Conservation (phyloP, 92 coral and sea anemone species). For the Porites rus region DNA sequence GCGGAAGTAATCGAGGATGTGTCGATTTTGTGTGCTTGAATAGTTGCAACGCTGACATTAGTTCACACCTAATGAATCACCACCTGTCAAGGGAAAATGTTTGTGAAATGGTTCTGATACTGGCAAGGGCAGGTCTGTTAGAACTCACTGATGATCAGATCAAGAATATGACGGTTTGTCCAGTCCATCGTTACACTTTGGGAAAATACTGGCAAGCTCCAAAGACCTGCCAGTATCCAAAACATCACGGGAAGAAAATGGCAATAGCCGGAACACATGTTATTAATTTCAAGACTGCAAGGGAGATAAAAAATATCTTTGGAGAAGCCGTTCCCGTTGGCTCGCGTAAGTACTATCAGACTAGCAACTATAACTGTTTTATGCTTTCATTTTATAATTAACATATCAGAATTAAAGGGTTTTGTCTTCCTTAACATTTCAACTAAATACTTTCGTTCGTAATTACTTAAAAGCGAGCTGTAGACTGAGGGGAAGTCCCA, state of each 20-base stretch:
- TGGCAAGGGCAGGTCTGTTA: constrained; percentile 22
- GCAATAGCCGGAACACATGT: constrained; percentile 36
- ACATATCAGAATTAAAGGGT: constrained; percentile 6
- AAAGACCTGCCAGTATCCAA: constrained; percentile 53
- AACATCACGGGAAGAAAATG: constrained; percentile 39
- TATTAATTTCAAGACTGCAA: constrained; percentile 21
- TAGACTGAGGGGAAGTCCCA: too few relatives aligned
- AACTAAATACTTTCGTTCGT: too few relatives aligned
- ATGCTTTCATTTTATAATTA: constrained; percentile 8
- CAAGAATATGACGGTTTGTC: constrained; percentile 33
- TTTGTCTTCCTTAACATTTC: constrained; percentile 8
- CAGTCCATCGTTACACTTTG: constrained; percentile 28
- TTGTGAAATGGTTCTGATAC: constrained; percentile 7
- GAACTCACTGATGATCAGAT: constrained; percentile 33
- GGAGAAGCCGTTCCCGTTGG: constrained; percentile 42
- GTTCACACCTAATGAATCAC: constrained; percentile 50
- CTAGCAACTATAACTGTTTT: not conserved
- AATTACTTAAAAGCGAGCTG: too few relatives aligned
- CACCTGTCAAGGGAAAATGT: constrained; percentile 56
- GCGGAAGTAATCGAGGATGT: constrained; percentile 35
- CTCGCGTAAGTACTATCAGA: constrained; percentile 40
- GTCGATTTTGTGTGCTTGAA: constrained; percentile 20
- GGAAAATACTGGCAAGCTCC: constrained; percentile 52
- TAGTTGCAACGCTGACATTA: constrained; percentile 50
- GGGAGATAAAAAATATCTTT: constrained; percentile 41